A percentile compares a stretch with the other conserved stretches of the same genome.
Conservation (phyloP, 2,797 vertebrate species). For the Acipenser ruthenus region DNA sequence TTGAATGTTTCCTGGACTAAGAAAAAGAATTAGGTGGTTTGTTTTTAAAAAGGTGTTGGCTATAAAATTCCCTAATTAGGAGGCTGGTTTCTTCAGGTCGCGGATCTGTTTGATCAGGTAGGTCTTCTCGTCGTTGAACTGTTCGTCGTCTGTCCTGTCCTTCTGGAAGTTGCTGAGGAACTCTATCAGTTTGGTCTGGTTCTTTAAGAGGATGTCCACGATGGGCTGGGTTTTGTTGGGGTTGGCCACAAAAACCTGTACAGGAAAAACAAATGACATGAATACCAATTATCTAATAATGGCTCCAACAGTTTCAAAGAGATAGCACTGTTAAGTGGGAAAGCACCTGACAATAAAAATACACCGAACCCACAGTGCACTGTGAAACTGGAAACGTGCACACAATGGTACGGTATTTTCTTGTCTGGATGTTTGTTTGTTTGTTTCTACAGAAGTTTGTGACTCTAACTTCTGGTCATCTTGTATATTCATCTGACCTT, state of each 20-base stretch:
- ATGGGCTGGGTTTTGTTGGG: conserved; percentile 94
- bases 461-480: too few relatives aligned
- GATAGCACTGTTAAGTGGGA: conserved; percentile 1
- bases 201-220: conserved; percentile 91
- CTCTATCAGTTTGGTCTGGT: conserved; percentile 92
- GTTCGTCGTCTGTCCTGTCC: conserved; percentile 86
- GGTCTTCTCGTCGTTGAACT: conserved; percentile 94
- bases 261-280: conserved; percentile 27
- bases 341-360: conserved; percentile 33
- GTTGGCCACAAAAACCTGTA: conserved; percentile 90
- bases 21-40: conserved; percentile 35
- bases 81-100: conserved; percentile 84
- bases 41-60: conserved; percentile 33
- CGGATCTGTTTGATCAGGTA: conserved; percentile 95
- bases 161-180: conserved; percentile 96
- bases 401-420: too few relatives aligned
- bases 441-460: too few relatives aligned
- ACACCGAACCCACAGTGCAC: conserved; percentile 30
- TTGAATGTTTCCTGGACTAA: conserved; percentile 44
- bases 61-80: conserved; percentile 63
- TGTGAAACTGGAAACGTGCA: background rate
- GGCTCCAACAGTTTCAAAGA: conserved; percentile 6
- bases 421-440: too few relatives aligned
- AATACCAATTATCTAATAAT: conserved; percentile 7
- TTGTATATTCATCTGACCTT: too few relatives aligned